Evolutionary conservation across 2,888 invertebrate genomes (phyloP).

Genomic region (Nephrotoma guestfalica): DNA sequence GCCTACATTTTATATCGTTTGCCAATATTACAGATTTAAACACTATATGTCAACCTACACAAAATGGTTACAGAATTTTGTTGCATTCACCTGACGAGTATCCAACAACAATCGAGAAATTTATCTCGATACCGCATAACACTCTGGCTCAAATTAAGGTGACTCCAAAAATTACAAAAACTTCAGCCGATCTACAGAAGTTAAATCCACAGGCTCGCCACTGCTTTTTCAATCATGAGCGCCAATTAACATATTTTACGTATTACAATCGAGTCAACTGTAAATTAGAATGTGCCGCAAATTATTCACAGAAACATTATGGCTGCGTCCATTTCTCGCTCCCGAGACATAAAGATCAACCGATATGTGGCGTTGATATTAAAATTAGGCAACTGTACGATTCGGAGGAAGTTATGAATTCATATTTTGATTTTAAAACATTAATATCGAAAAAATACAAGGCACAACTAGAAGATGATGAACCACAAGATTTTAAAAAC

Average conservation of each 20-base stretch:
- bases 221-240: background rate
- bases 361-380: background rate
- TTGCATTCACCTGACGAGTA: too few species aligned
- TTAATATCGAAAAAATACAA: conserved; percentile 29
- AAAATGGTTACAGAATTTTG: too few species aligned
- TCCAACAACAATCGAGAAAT: too few species aligned
- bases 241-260: background rate
- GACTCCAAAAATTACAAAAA: background rate
- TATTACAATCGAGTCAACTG: background rate
- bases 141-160: background rate
- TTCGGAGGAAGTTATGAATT: background rate
- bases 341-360: background rate
- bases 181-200: background rate
- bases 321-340: background rate
- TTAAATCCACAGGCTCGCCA: background rate
- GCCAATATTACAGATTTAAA: too few species aligned
- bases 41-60: too few species aligned
- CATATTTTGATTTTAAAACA: background rate
- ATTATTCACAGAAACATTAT: background rate
- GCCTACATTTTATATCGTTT: too few species aligned
- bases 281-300: background rate
- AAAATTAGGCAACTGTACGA: background rate
- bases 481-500: conserved; percentile 47
- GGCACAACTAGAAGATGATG: conserved; percentile 47
- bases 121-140: background rate